Evolutionary conservation across 2,113 vertebrate genomes (phyloP).

Genomic region (Hippolais icterina): DNA sequence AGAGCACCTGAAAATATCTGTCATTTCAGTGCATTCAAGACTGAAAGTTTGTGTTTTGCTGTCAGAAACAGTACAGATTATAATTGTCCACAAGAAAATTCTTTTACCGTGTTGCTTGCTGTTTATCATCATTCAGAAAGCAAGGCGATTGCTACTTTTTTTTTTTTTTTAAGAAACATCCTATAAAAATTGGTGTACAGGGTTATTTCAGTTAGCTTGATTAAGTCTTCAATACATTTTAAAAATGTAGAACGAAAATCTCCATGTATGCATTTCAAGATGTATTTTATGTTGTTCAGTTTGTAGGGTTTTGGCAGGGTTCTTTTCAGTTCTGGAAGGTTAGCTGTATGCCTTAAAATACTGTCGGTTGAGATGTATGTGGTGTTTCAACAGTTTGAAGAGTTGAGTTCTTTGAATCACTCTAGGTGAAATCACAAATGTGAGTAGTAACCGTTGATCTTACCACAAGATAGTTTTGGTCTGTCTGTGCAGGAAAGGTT

Average conservation of each 20-base stretch:
- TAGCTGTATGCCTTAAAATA: not conserved
- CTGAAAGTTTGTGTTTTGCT: not conserved
- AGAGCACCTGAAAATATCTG: not conserved
- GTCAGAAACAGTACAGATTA: not conserved
- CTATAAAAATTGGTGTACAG: not conserved
- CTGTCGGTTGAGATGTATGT: conserved; percentile 53
- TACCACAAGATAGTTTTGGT: conserved; percentile 80
- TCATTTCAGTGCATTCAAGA: not conserved
- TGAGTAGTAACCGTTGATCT: conserved; percentile 72
- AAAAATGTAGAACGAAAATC: not conserved
- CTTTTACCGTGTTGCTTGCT: not conserved
- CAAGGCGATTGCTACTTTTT: not conserved
- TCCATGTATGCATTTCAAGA: not conserved
- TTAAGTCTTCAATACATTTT: not conserved
- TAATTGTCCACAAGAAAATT: not conserved
- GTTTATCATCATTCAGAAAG: not conserved
- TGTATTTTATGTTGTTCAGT: not conserved
- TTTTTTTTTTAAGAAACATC: not conserved
- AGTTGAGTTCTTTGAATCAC: conserved; percentile 63
- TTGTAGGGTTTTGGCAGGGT: not conserved
- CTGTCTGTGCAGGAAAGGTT: conserved; percentile 77
- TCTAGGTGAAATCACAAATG: conserved; percentile 42
- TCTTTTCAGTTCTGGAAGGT: not conserved
- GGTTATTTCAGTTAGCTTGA: not conserved
- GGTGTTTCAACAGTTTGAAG: conserved; percentile 69